Conservation (phyloP, 2,888 invertebrate species). For the Taphrorychus bicolor region DNA sequence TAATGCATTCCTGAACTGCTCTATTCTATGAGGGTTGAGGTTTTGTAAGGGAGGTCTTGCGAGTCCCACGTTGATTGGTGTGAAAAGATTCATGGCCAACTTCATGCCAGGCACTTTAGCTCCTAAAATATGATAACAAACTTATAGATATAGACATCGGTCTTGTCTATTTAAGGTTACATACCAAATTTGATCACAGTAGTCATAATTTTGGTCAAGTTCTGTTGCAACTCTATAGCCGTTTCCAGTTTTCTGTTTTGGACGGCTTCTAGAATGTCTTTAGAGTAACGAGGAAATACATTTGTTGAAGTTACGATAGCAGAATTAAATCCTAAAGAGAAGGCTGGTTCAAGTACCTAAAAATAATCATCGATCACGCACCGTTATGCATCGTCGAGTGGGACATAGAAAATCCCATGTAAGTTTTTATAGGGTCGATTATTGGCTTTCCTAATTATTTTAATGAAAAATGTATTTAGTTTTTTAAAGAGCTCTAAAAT, state of each 20-base stretch:
- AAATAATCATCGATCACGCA: too few species aligned
- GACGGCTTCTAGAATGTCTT: conserved; percentile 65
- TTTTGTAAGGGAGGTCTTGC: conserved; percentile 66
- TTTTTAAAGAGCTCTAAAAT: too few species aligned
- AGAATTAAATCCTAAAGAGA: conserved; percentile 73
- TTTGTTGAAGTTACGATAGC: conserved; percentile 76
- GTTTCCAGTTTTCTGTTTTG: conserved; percentile 57
- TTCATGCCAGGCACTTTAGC: conserved; percentile 76
- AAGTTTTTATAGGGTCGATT: neutral
- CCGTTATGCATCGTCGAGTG: too few species aligned
- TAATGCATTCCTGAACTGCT: conserved; percentile 25
- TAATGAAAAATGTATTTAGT: too few species aligned
- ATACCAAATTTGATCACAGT: conserved; percentile 64
- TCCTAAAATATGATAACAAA: conserved; percentile 59
- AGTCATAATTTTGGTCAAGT: conserved; percentile 61
- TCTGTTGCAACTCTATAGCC: conserved; percentile 63
- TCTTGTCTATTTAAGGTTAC: neutral
- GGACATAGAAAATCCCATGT: too few species aligned
- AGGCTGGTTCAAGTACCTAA: conserved; percentile 72
- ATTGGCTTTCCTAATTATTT: too few species aligned
- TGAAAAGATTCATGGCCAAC: conserved; percentile 68
- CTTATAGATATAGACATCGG: neutral
- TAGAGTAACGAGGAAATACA: conserved; percentile 67
- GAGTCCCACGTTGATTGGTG: conserved; percentile 69
- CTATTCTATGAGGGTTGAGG: conserved; percentile 53